Conservation (phyloP, 23 tunicate genomes). For the Ciona savignyi region DNA sequence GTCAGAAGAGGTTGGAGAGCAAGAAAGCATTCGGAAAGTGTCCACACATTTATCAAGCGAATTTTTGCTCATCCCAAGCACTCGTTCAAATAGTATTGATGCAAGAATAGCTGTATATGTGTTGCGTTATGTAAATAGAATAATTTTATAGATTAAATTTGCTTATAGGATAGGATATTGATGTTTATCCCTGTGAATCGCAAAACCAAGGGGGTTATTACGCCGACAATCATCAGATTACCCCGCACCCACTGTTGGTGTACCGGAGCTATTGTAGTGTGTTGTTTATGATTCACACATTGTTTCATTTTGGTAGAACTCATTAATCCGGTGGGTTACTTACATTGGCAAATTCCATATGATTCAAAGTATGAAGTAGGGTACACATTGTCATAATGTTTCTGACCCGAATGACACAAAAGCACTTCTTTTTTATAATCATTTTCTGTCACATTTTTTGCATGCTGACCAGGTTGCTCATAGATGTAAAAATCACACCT, state of each 20-base stretch:
- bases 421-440: slow-evolving; percentile 13
- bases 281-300: too few relatives aligned
- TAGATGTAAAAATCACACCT: slow-evolving; percentile 62
- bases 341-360: slow-evolving; percentile 70
- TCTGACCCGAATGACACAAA: slow-evolving; percentile 55
- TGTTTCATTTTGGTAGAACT: too few relatives aligned
- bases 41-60: slow-evolving; percentile 22
- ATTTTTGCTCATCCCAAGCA: slow-evolving; percentile 23
- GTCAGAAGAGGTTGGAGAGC: background rate
- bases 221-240: too few relatives aligned
- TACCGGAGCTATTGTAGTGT: too few relatives aligned
- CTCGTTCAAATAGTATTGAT: slow-evolving; percentile 40
- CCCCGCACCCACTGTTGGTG: too few relatives aligned
- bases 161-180: too few relatives aligned
- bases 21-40: slow-evolving; percentile 53
- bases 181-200: too few relatives aligned
- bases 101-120: slow-evolving; percentile 42
- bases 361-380: slow-evolving; percentile 27
- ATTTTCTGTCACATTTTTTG: slow-evolving; percentile 67
- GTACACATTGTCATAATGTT: slow-evolving; percentile 65
- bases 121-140: too few relatives aligned
- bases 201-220: too few relatives aligned
- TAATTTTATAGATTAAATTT: too few relatives aligned
- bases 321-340: too few relatives aligned
- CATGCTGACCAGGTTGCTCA: slow-evolving; percentile 50